Evolutionary conservation across 2,888 invertebrate species (phyloP), one percentile per base, ranked within the genome.

Genomic region (Caenorhabditis zanzibari): DNA sequence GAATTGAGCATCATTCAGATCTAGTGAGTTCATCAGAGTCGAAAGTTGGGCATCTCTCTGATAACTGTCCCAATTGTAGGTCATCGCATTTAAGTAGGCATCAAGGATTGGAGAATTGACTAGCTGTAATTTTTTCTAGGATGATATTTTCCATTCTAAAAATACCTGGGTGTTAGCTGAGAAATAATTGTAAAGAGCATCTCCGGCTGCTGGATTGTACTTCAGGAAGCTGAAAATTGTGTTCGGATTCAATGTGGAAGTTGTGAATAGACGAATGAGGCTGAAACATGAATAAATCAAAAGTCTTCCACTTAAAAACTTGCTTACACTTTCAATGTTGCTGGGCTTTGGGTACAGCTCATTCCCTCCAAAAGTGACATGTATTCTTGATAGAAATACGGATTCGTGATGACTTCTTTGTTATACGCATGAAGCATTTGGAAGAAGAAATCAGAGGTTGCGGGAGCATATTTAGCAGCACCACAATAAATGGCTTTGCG

Each of bases 351-450:
- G 2, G 86, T 73, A 54, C 86, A 86, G 47, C 75, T 58, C 74
- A 84, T 77, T 56, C 86, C 86, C 26, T 84, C 84, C 16, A 86
- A 63, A 7, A 86, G 71, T 7, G 86, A 73, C 82, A 83, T 81
- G 71, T 86, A 86, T 64, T 86, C 86, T 26, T 86, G 86, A 64
- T 84, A 86, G 69, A 84, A 86, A 69, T 86, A 86, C 26, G 79
- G 82, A 69, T 86, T 84, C 14, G 82, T 84, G 47, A 77, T 22
- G 52, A 82, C 84, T 64, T 86, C 84, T 12, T 52, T 32, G 56
- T 81, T 84, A 59, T 86, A 86, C n/a, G 59, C 61, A 35, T 71
- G 56, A 52, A 86, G 47, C 81, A 86, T 68, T 56, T 72, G 72
- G 68, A 68, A 77, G 82, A 86, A 86, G 74, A 35, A 75, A 49